These are phyloP conservation scores for Vidua chalybeata DNA, from an alignment of 2,113 vertebrate species.

Conservation along the genomic window DNA sequence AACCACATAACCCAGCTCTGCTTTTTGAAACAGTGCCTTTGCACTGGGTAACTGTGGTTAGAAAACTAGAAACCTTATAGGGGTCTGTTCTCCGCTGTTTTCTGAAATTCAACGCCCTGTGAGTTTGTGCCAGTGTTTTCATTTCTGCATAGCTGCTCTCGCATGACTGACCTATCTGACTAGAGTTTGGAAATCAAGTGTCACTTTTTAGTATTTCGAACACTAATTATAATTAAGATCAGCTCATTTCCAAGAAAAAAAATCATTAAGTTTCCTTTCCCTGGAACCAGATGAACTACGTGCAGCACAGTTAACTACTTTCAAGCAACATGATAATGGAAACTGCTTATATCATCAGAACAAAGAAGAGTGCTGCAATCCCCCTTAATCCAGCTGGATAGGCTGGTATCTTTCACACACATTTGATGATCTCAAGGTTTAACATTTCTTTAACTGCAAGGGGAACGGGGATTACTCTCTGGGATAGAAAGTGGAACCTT, in stretches of 20 bases:
- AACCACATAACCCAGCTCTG: background rate
- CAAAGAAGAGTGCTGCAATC: background rate
- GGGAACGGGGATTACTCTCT: background rate
- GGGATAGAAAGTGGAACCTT: background rate
- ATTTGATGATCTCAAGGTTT: background rate
- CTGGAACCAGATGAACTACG: background rate
- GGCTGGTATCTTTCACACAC: background rate
- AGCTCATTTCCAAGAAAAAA: slow-evolving; percentile 22
- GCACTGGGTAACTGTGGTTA: background rate
- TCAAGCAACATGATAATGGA: background rate
- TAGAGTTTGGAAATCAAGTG: background rate
- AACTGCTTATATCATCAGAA: background rate
- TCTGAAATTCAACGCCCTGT: slow-evolving; percentile 31
- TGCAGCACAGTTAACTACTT: background rate
- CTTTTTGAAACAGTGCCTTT: background rate
- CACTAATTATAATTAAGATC: slow-evolving; percentile 32
- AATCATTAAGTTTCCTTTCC: background rate
- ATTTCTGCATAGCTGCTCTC: slow-evolving; percentile 18
- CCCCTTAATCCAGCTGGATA: background rate
- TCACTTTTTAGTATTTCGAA: background rate
- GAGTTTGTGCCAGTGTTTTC: slow-evolving; percentile 46
- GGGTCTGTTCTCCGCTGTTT: background rate
- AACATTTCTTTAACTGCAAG: background rate
- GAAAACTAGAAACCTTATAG: slow-evolving; percentile 28
- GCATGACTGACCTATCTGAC: background rate